These are phyloP conservation scores for Montipora sp. DNA, from an alignment of 64 coral and sea anemone species.

Conservation along the genomic window DNA sequence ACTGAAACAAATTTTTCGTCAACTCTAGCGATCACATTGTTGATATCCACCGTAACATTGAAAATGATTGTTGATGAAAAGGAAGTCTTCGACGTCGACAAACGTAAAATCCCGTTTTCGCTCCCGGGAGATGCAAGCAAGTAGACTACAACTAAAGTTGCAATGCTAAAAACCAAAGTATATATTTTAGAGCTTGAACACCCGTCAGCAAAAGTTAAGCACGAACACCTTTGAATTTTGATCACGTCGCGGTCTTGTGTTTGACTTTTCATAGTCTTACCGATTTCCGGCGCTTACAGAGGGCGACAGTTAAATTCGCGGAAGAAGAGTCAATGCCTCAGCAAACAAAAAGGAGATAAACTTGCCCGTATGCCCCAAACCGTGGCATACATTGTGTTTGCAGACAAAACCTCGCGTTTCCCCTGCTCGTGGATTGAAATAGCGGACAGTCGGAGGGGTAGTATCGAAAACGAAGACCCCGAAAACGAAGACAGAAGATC, in stretches of 20 bases:
- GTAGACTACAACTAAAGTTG: not conserved
- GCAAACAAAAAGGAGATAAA: no score
- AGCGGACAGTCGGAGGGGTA: no score
- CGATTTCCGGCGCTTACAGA: no score
- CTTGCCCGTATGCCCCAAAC: no score
- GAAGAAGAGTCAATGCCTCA: no score
- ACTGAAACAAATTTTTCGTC: conserved; percentile 11
- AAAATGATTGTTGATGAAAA: not conserved
- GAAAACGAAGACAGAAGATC: no score
- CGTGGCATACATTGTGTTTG: no score
- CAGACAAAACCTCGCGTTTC: no score
- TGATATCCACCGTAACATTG: not conserved
- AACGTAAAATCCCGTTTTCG: not conserved
- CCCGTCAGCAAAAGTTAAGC: not conserved
- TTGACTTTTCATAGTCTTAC: not conserved
- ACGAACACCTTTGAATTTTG: not conserved
- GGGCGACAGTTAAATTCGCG: no score
- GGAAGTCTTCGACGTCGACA: not conserved
- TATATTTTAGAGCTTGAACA: not conserved
- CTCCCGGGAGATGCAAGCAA: not conserved
- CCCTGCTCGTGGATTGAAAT: no score
- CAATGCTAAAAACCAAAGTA: not conserved
- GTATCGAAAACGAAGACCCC: no score
- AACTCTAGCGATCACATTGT: not conserved
- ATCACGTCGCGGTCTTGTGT: not conserved